A percentile compares a stretch with the other conserved stretches of the same genome.
phyloP scores from a whole-genome alignment of 2,113 vertebrate genomes.

The Motacilla alba region DNA sequence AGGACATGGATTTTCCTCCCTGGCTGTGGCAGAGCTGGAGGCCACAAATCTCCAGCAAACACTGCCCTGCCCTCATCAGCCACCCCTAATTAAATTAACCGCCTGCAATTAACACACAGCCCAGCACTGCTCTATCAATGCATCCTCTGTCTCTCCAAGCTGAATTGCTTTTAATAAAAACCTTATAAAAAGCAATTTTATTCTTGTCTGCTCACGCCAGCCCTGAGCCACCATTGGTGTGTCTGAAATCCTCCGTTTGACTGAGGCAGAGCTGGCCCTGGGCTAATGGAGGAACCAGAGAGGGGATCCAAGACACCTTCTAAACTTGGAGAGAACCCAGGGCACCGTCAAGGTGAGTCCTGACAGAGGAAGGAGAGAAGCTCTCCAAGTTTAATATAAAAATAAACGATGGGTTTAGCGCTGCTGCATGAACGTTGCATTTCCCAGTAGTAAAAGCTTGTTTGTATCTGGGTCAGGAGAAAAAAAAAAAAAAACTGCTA shows the following conservation, averaged over 20 bases:
- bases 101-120: not conserved
- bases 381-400: not conserved
- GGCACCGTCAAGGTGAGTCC: not conserved
- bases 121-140: not conserved
- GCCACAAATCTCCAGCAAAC: not conserved
- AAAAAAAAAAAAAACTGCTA: not conserved
- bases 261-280: not conserved
- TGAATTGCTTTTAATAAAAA: not conserved
- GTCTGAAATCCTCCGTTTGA: not conserved
- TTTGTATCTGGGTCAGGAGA: constrained; percentile 14
- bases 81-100: not conserved
- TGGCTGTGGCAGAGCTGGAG: not conserved
- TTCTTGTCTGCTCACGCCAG: not conserved
- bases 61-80: rapidly evolving
- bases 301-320: not conserved
- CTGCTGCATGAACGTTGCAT: not conserved
- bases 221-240: not conserved
- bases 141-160: not conserved
- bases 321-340: not conserved
- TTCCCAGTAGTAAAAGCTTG: not conserved
- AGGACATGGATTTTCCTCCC: not conserved
- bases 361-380: not conserved
- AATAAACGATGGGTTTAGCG: not conserved
- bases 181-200: not conserved
- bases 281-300: not conserved